Evolutionary conservation across 2,113 vertebrate genomes (phyloP), one percentile per base, ranked within the genome.

Genomic region (Hoplias malabaricus): DNA sequence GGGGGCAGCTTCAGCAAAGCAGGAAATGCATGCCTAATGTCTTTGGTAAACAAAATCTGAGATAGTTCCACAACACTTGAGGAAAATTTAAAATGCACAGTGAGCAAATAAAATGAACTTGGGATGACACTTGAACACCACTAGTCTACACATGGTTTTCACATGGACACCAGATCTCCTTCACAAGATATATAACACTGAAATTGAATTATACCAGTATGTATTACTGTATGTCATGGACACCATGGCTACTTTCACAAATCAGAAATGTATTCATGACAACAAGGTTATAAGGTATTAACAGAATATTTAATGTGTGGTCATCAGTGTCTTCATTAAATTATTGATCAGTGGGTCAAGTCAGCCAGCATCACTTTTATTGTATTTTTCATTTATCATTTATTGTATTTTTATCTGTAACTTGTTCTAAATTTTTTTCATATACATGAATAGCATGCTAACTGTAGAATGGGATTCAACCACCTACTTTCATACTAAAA

Each of bases 11-110:
- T 66, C 48, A 50, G 21, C 16, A 69, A 79, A 82, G 69, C 80
- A 82, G 83, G 85, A 83, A 80, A 80, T 80, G 16, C 71, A 72
- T 67, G 77, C 69, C n/a, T 72, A 70, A 56, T 72, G 72, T 57
- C 50, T 62, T 69, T 68, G 16, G 67, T 63, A 78, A 78, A 78
- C 70, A 75, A 40, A 23, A 31, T 11, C 25, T 19, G 23, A 33
- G 19, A 4, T 13, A 56, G 29, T 70, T 12, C 4, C 23, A 48
- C 23, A 61, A 16, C 4, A 1, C 36, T 6, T 34, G 29, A 36
- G 34, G 31, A 12, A 16, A 34, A 29, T 59, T 23, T 53, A 10
- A 80, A 62, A 13, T 31, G 6, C 27, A 43, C 23, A 43, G 40
- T 9, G 6, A 10, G 40, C 61, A 66, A 36, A 38, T 1, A 3